phyloP scores from a whole-genome alignment of 37 sponge, comb jelly and placozoan species.

The Hormiphora californensis region DNA sequence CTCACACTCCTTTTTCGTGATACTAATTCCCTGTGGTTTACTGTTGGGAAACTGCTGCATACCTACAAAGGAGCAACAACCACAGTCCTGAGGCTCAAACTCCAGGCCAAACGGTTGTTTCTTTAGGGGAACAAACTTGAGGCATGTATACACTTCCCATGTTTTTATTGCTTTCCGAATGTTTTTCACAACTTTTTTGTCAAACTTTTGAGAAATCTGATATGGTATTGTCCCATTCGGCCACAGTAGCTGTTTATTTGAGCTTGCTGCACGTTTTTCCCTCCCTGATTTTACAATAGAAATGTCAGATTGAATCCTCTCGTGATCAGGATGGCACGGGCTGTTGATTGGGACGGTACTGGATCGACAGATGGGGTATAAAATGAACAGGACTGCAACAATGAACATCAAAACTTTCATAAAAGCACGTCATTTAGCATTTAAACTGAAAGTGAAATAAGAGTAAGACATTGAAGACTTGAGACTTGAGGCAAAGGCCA shows the following conservation, averaged over 20 bases:
- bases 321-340: constrained; percentile 1
- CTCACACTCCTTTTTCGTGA: neutral
- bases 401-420: too few relatives aligned
- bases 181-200: neutral
- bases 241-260: neutral
- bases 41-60: neutral
- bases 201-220: neutral
- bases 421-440: too few relatives aligned
- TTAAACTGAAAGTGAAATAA: too few relatives aligned
- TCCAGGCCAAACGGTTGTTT: neutral
- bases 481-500: too few relatives aligned
- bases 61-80: constrained; percentile 35
- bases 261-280: constrained; percentile 8
- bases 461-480: too few relatives aligned
- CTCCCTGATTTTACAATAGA: neutral
- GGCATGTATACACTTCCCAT: constrained; percentile 6
- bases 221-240: constrained; percentile 9
- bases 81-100: constrained; percentile 41
- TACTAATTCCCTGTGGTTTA: neutral
- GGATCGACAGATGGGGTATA: too few relatives aligned
- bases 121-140: neutral
- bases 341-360: too few relatives aligned
- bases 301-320: neutral
- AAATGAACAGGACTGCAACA: too few relatives aligned
- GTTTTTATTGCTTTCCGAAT: neutral